These are phyloP conservation scores for Xylophagus ater DNA, from an alignment of 2,888 invertebrate genomes.

Conservation along the genomic window DNA sequence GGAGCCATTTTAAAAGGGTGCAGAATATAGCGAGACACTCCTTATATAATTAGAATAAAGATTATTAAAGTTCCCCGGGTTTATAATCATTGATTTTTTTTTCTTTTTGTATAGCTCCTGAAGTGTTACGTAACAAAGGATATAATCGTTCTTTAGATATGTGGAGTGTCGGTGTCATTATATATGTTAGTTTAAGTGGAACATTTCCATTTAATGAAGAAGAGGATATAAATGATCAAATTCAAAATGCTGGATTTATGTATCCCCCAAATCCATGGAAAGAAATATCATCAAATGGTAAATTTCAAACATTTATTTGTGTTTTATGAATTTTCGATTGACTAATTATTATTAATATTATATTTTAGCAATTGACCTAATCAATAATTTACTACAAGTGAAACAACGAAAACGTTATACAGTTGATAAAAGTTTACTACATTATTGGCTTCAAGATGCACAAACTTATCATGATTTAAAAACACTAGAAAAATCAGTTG, in stretches of 20 bases:
- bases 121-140: conserved; percentile 95
- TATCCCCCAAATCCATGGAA: conserved; percentile 98
- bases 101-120: conserved; percentile 69
- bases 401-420: conserved; percentile 90
- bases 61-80: too few species aligned
- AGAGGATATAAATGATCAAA: conserved; percentile 98
- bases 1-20: too few species aligned
- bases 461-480: conserved; percentile 93
- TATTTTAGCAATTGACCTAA: conserved; percentile 92
- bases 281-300: conserved; percentile 85
- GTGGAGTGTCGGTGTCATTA: conserved; percentile 99
- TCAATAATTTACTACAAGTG: conserved; percentile 94
- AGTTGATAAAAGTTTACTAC: conserved; percentile 89
- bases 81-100: too few species aligned
- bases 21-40: too few species aligned
- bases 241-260: conserved; percentile 99
- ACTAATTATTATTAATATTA: not conserved
- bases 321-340: conserved; percentile 2
- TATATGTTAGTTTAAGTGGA: conserved; percentile 95
- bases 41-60: too few species aligned
- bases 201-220: conserved; percentile 99
- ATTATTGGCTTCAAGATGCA: conserved; percentile 94
- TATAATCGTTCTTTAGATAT: conserved; percentile 98
- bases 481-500: conserved; percentile 68
- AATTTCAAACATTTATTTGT: conserved; percentile 16